Conservation (phyloP, 2,113 vertebrate species). For the Oncorhynchus nerka region DNA sequence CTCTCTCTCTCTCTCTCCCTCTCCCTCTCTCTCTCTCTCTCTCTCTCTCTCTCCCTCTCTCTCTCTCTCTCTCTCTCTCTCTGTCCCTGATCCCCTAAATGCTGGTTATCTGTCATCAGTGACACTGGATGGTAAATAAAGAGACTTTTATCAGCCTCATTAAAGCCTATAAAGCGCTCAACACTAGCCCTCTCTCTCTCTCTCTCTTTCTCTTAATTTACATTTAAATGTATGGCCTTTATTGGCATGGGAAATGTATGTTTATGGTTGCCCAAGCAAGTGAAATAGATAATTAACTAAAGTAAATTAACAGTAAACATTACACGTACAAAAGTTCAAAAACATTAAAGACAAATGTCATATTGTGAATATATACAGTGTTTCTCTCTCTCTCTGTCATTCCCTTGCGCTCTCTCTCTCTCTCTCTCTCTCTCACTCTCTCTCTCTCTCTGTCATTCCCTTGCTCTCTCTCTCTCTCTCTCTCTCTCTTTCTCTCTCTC, state of each 20-base stretch:
- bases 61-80: too few species aligned
- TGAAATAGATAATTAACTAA: too few species aligned
- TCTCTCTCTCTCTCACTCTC: not conserved
- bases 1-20: too few species aligned
- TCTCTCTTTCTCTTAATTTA: not conserved
- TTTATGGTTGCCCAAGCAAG: too few species aligned
- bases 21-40: too few species aligned
- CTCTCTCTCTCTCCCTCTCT: too few species aligned
- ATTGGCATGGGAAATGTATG: too few species aligned
- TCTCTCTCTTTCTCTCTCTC: constrained; percentile 16
- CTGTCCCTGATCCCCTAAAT: constrained; percentile 53
- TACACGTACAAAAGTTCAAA: too few species aligned
- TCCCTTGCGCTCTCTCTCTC: constrained; percentile 16
- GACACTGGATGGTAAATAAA: constrained; percentile 60
- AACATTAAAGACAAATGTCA: too few species aligned
- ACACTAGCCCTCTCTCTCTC: constrained; percentile 36
- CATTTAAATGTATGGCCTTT: too few species aligned
- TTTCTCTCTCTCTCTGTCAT: constrained; percentile 18
- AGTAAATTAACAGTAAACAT: too few species aligned
- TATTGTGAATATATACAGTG: too few species aligned
- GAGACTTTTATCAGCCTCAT: constrained; percentile 59
- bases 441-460: not conserved
- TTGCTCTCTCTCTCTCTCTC: constrained; percentile 13
- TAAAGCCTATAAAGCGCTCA: constrained; percentile 31
- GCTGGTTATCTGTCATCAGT: constrained; percentile 68